Conservation (phyloP, 2,888 invertebrate genomes). For the Sphaerophoria taeniata region DNA sequence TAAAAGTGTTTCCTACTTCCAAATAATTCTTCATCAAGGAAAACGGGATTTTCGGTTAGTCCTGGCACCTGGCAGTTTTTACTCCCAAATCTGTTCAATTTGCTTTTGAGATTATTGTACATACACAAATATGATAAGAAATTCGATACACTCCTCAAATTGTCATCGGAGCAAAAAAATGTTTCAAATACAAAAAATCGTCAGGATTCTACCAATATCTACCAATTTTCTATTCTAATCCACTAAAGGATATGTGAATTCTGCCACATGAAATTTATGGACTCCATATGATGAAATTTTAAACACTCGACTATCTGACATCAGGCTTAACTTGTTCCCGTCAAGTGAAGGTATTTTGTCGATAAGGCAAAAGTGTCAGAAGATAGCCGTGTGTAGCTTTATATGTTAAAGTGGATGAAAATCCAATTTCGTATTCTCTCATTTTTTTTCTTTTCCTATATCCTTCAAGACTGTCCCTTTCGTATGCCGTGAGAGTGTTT, state of each 20-base stretch:
- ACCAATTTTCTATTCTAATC: constrained; percentile 46
- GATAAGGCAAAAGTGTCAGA: constrained; percentile 71
- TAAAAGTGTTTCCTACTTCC: no score
- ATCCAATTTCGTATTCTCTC: constrained; percentile 50
- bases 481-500: constrained; percentile 48
- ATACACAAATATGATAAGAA: no score
- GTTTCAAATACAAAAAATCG: background rate
- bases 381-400: constrained; percentile 63
- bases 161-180: background rate
- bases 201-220: background rate
- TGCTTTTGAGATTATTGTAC: no score
- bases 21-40: no score
- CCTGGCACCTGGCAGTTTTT: no score
- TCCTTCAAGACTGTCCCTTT: background rate
- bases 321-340: constrained; percentile 66
- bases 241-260: constrained; percentile 61
- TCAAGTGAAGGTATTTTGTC: constrained; percentile 57
- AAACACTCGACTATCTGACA: constrained; percentile 66
- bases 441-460: constrained; percentile 19
- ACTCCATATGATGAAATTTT: constrained; percentile 70
- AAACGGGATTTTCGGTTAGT: no score
- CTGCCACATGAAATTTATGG: constrained; percentile 72
- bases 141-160: background rate
- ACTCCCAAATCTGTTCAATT: no score
- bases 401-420: constrained; percentile 60